Conservation (phyloP, 2,888 invertebrate species). For the Agrotis puta region DNA sequence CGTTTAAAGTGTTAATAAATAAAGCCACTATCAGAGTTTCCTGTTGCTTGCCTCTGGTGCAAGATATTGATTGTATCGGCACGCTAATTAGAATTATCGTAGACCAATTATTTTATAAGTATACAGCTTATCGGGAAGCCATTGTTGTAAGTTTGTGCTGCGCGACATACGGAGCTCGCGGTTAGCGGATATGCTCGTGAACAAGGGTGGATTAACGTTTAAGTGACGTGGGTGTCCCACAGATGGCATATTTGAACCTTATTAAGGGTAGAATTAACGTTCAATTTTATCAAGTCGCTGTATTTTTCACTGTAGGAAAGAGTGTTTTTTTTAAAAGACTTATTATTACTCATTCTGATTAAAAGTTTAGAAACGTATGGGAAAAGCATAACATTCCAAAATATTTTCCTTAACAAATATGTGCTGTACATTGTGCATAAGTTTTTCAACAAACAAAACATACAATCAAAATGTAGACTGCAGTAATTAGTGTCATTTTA, state of each 20-base stretch:
- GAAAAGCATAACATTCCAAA: background rate
- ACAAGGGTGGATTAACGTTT: background rate
- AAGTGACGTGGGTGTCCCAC: no score
- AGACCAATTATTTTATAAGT: slow-evolving; percentile 89
- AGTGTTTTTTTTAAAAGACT: no score
- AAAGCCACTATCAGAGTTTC: slow-evolving; percentile 74
- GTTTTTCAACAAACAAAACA: background rate
- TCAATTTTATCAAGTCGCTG: no score
- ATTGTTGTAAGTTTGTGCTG: slow-evolving; percentile 80
- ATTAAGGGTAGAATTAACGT: no score
- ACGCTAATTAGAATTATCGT: slow-evolving; percentile 88
- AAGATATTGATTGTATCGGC: slow-evolving; percentile 85
- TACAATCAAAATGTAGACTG: slow-evolving; percentile 22
- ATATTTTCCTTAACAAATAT: no score
- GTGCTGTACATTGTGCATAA: background rate
- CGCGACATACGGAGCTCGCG: slow-evolving; percentile 69
- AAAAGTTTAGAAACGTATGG: background rate
- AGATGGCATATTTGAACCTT: no score
- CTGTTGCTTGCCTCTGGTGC: slow-evolving; percentile 73
- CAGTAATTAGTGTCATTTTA: slow-evolving; percentile 46
- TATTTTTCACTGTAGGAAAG: no score
- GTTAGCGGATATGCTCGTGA: slow-evolving; percentile 27
- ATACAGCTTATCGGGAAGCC: slow-evolving; percentile 81
- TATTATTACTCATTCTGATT: no score
- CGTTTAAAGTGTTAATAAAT: slow-evolving; percentile 60